Evolutionary conservation across 2,797 vertebrate species (phyloP), one percentile per base, ranked within the genome.

Genomic region (Ibycter americanus): DNA sequence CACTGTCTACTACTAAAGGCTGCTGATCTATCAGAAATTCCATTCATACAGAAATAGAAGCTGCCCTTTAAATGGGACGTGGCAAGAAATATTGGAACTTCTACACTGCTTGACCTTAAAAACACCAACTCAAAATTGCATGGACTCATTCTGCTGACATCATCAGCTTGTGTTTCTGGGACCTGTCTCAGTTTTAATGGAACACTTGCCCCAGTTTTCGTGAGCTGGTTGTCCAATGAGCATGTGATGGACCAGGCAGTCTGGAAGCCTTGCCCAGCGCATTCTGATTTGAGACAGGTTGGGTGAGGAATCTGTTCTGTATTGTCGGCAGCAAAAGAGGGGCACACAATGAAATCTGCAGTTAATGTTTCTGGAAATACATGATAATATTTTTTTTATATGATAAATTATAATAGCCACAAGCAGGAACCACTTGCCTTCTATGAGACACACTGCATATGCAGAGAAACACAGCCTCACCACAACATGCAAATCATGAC

Each of bases 1-100:
- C 27, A 42, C 61, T 83, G 55, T 72, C 83, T 77, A 11, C 84
- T 94, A 56, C 46, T 91, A 42, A 83, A 89, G 83, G 51, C 19
- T 4, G 29, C 36, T 81, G 38, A 95, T 93, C 85, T 81, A 83
- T 85, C 79, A 91, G 71, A 92, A 58, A 32, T 95, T 96, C 84
- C 63, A 90, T 80, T 87, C 82, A 94, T 46, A 81, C 77, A 91
- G 56, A 97, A 97, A 96, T 76, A 91, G 81, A 97, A 93, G 47
- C 34, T 88, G 65, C 47, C 83, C 87, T 93, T 96, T 91, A 96
- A 91, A 94, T 40, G 49, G 66, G 73, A 78, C 38, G 81, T 96
- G 90, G 96, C 89, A 96, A 95, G 87, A 96, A 96, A 91, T 56
- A 82, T 70, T 96, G 92, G 95, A 97, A 95, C 78, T 97, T 97